Evolutionary conservation across 2,113 vertebrate species (phyloP).

Genomic region (Myotis yumanensis): DNA sequence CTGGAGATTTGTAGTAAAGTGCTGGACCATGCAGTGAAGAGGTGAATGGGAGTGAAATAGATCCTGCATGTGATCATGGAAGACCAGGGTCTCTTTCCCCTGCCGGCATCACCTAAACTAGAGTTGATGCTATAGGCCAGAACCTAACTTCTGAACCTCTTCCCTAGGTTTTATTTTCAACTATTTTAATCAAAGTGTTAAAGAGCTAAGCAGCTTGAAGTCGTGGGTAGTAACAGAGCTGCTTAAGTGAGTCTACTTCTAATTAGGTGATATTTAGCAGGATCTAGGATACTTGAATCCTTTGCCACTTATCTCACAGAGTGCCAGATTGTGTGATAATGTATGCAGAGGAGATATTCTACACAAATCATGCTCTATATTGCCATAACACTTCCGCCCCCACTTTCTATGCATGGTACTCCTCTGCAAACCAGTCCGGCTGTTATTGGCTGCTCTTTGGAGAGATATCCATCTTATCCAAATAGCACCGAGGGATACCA

Average conservation of each 20-base stretch:
- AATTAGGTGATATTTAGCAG: background rate
- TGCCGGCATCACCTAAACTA: background rate
- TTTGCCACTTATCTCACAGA: background rate
- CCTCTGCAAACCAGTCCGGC: background rate
- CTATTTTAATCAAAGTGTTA: background rate
- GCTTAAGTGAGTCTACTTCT: background rate
- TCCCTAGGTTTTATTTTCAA: background rate
- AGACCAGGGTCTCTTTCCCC: background rate
- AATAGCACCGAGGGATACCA: background rate
- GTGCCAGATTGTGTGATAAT: slow-evolving; percentile 22
- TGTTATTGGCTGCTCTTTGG: background rate
- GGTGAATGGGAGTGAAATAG: background rate
- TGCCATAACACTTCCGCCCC: background rate
- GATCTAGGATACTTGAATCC: background rate
- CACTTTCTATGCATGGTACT: background rate
- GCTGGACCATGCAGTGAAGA: background rate
- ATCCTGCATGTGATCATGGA: background rate
- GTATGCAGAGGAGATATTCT: background rate
- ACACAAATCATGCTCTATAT: background rate
- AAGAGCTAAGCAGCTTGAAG: slow-evolving; percentile 4
- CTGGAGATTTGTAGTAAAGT: background rate
- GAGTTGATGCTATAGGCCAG: background rate
- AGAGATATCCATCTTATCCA: background rate
- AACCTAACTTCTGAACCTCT: background rate
- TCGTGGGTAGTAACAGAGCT: background rate